Percentiles rank a stretch among this genome's conserved stretches.
Conservation (phyloP, 2,888 invertebrate species). For the Eubasilissa splendida region DNA sequence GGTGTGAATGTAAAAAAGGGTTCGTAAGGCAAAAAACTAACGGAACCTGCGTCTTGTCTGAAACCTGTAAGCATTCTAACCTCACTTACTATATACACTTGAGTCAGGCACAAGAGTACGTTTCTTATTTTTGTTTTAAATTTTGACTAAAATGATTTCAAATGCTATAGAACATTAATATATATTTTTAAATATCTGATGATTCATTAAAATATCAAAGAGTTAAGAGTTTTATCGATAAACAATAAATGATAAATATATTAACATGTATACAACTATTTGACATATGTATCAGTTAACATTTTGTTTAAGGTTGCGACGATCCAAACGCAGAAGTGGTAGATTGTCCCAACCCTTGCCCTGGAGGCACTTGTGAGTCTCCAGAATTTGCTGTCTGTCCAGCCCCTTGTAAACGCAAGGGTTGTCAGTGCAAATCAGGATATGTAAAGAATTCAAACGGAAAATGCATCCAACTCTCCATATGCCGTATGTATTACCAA, state of each 20-base stretch:
- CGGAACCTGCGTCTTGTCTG: conserved; percentile 42
- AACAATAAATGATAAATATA: no score
- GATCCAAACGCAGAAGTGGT: conserved; percentile 50
- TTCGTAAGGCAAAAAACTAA: conserved; percentile 19
- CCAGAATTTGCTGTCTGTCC: conserved; percentile 42
- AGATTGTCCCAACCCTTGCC: conserved; percentile 49
- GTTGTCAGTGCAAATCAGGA: conserved; percentile 61
- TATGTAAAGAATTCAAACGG: conserved; percentile 61
- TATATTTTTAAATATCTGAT: no score
- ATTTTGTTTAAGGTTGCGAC: conserved; percentile 39
- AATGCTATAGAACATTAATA: no score
- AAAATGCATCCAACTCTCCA: conserved; percentile 60
- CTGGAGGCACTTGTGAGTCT: conserved; percentile 46
- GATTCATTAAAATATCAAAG: no score
- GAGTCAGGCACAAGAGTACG: no score
- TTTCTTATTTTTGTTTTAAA: no score
- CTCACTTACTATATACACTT: no score
- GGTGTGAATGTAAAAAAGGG: conserved; percentile 39
- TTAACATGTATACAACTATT: no score
- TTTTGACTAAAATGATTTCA: no score
- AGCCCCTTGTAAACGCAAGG: conserved; percentile 40
- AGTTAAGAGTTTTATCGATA: no score
- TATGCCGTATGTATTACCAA: conserved; percentile 61
- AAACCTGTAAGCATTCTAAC: conserved; percentile 31
- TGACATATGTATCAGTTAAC: no score